Evolutionary conservation across 2,113 vertebrate genomes (phyloP), one percentile per base, ranked within the genome.

Genomic region (Odocoileus hemionus): DNA sequence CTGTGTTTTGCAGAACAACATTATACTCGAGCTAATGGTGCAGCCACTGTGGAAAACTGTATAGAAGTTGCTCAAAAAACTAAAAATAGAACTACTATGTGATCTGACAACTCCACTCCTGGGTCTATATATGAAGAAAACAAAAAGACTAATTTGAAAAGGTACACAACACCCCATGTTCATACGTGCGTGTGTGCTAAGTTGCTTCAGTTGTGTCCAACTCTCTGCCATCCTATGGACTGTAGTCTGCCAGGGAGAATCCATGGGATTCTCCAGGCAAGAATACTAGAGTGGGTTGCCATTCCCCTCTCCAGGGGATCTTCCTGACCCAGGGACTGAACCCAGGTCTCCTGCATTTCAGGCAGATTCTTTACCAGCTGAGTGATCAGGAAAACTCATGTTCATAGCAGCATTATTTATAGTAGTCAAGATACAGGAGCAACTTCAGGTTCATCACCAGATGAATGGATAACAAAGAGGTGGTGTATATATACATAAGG

Each of bases 161-260:
- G n/a, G 23, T 55, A 55, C 52, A 36, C 50, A 36, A 12, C 79
- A 36, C 13, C 6, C 21, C 7, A 26, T 4, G 36, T 76, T 76
- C 70, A 76, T 0, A 0, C 3, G 0, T 43, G 36, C 1, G 0
- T 43, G 36, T 76, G 6, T 76, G 70, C 12, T 26, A 76, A 1
- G 70, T 43, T 43, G 39, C 39, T 43, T 76, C 39, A 7, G 12
- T 43, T 0, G 3, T 43, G 39, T 43, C 39, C 23, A 7, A 43
- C 70, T 43, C 39, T 43, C 23, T 76, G 70, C 39, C 6, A 76
- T 23, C 12, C 12, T 26, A 43, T 76, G 12, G 12, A 76, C 23
- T 14, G 12, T 3, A 76, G 70, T 10, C 23, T 5, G 12, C 36
- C 70, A 74, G 36, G 11, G 61, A 17, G 33, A 64, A 33, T 43